These are phyloP conservation scores for Thryonomys swinderianus DNA, from an alignment of 2,113 vertebrate genomes.

Conservation along the genomic window DNA sequence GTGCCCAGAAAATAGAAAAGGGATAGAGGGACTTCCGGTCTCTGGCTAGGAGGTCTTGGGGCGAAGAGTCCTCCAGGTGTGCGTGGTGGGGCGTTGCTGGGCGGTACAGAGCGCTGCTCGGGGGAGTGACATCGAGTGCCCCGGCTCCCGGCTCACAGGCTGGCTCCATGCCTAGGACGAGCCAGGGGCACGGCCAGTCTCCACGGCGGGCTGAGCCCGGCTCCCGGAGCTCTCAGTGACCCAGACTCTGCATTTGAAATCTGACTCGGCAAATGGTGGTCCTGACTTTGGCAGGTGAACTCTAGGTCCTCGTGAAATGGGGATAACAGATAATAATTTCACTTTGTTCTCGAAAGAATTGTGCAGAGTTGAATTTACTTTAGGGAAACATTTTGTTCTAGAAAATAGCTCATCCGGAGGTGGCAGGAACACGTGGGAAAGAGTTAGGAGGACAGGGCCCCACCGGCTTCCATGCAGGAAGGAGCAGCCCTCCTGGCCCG, in stretches of 20 bases:
- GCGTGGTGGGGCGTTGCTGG: background rate
- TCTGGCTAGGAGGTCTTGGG: slow-evolving; percentile 35
- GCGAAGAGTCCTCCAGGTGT: background rate
- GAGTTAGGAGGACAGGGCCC: background rate
- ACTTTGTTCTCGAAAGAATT: background rate
- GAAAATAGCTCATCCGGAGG: background rate
- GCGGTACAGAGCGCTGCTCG: background rate
- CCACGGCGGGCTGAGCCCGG: background rate
- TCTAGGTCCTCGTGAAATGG: background rate
- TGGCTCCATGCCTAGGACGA: background rate
- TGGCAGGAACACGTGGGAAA: background rate
- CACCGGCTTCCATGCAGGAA: background rate
- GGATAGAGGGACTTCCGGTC: background rate
- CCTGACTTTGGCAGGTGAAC: background rate
- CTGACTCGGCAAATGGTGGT: background rate
- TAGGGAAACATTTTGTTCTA: background rate
- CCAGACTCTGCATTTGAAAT: background rate
- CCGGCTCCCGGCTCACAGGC: background rate
- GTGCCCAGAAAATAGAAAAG: slow-evolving; percentile 46
- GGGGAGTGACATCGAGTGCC: no score
- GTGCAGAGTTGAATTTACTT: background rate
- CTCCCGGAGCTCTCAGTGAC: background rate
- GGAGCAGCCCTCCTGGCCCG: background rate
- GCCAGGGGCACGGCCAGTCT: background rate
- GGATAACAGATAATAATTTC: background rate